Evolutionary conservation across 2,113 vertebrate genomes (phyloP), one percentile per base, ranked within the genome.

Genomic region (Epinephelus fuscoguttatus): DNA sequence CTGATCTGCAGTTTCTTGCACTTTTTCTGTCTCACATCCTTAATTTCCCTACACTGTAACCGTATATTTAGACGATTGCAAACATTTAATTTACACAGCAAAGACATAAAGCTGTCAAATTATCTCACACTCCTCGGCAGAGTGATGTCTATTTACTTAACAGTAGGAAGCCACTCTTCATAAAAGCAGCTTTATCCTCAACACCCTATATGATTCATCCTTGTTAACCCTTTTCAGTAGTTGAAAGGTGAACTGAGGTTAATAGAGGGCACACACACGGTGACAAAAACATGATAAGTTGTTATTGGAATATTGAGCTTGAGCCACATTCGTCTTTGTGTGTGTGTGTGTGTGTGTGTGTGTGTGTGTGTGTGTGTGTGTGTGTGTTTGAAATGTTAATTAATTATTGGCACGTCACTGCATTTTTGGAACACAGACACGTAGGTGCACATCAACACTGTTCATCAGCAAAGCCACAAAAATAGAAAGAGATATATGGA

Each of bases 161-260:
- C 21, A 18, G 23, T 14, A n/a, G n/a, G 27, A 73, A 42, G 9
- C 45, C 42, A 57, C 19, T 68, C 69, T 40, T 60, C 71, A 74
- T 42, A 56, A 68, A 18, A 11, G 25, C 56, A 27, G 30, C 71
- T 60, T 74, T 19, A 62, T 68, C 45, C 30, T 42, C 23, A 47
- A 52, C 40, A 42, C 53, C 42, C 49, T 52, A 19, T 45, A 42
- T 75, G 73, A 84, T 50, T 86, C 60, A 83, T 82, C 70, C 79
- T 67, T 60, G 79, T 85, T 91, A 79, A 86, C 77, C 82, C 60
- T 66, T 74, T 84, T 75, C 14, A 63, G 62, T 84, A 68, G 52
- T 64, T 82, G 52, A 88, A 49, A 82, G 73, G 55, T 76, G n/a
- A 79, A 15, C 27, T 40, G 27, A 80, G 83, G 90, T 90, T 91